Evolutionary conservation across 2,888 invertebrate species (phyloP).

Genomic region (Leptopilina myrica): DNA sequence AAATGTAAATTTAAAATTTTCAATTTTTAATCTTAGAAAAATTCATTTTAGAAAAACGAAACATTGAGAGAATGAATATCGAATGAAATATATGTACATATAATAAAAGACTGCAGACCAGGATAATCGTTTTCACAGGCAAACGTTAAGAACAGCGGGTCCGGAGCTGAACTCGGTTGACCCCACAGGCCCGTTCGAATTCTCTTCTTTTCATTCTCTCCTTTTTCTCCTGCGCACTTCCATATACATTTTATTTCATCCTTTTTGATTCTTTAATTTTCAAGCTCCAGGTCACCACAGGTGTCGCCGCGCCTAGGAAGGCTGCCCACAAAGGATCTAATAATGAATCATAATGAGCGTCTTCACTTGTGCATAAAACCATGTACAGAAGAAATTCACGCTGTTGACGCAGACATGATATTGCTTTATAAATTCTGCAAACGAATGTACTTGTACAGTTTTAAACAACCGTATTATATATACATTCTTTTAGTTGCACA

Average conservation of each 20-base stretch:
- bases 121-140: slow-evolving; percentile 50
- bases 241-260: slow-evolving; percentile 53
- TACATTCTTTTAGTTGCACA: too few relatives aligned
- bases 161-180: slow-evolving; percentile 70
- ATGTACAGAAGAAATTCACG: slow-evolving; percentile 54
- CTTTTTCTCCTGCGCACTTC: slow-evolving; percentile 33
- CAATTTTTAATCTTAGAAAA: too few relatives aligned
- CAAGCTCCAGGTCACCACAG: slow-evolving; percentile 60
- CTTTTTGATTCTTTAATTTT: slow-evolving; percentile 61
- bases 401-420: slow-evolving; percentile 46
- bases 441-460: not conserved
- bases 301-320: slow-evolving; percentile 68
- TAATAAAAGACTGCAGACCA: slow-evolving; percentile 25
- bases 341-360: slow-evolving; percentile 71
- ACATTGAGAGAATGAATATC: not conserved
- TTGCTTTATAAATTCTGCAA: slow-evolving; percentile 23
- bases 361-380: slow-evolving; percentile 51
- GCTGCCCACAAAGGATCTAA: slow-evolving; percentile 69
- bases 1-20: too few relatives aligned
- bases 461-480: too few relatives aligned
- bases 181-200: slow-evolving; percentile 64
- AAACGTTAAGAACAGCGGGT: slow-evolving; percentile 55
- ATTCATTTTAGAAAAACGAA: too few relatives aligned
- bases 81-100: not conserved
- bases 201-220: slow-evolving; percentile 41